Evolutionary conservation across 1,140 invertebrate species (phyloP), one percentile per base, ranked within the genome.

Genomic region (Phymastichus coffea): DNA sequence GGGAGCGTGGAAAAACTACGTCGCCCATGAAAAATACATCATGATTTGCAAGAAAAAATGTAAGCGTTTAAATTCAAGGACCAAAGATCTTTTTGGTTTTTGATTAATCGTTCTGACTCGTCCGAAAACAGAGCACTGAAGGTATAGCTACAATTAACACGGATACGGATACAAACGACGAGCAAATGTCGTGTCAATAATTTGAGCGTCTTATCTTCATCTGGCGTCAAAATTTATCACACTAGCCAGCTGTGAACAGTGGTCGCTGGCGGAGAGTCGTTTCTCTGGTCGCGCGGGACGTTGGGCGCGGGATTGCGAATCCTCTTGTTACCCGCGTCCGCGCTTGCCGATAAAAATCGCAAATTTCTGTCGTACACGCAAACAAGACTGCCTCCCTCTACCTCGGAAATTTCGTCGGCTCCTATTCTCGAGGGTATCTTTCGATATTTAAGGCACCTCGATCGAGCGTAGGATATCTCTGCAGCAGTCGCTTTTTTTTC

Each of bases 291-390:
- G n/a, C n/a, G n/a, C n/a, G n/a, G n/a, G n/a, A n/a, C n/a, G 59
- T 68, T 62, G 68, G n/a, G n/a, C n/a, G 69, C 62, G 62, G 57
- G 59, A 67, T 66, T 66, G 67, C 57, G 65, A 70, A 67, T 71
- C 63, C 57, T 64, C 58, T 70, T 61, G 59, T 64, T 68, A 66
- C 63, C 51, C 46, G 46, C 49, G 63, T 56, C 63, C 49, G 44
- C 56, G 57, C 57, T 65, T 54, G 53, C 46, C 26, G 68, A 73
- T 69, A 68, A 70, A 74, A 72, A 74, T 74, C 70, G 63, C 67
- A 72, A 64, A 70, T 75, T 66, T 71, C 63, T 67, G 66, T 68
- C 63, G 65, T 67, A 66, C 66, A 69, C 65, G 65, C 64, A 67
- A 71, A 70, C 66, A 66, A 70, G 59, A 58, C 59, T 40, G 17